Evolutionary conservation across 2,113 vertebrate species (phyloP), one percentile per base, ranked within the genome.

Genomic region (Bufo bufo): DNA sequence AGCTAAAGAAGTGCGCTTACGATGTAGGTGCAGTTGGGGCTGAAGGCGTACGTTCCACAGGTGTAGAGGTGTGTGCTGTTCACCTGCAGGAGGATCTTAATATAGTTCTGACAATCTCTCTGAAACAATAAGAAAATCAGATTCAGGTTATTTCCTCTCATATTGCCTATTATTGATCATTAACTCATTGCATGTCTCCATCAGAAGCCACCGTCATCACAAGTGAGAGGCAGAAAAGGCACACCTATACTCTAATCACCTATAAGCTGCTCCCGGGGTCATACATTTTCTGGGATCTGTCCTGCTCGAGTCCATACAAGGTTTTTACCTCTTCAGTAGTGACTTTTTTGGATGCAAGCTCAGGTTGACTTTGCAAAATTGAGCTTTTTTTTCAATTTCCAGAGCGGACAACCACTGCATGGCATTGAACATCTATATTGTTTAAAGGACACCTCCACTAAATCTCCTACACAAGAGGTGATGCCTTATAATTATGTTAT

Each of bases 21-120:
- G 0, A 99, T 94, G 92, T 98, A 98, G 90, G 97, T 91, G 86
- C 98, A 99, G 87, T 94, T 90, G 0, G 98, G 98, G 92, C 98
- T 99, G 95, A 99, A 99, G 93, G 98, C 97, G 0, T 96, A 97
- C 0, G 98, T 99, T 75, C 98, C 98, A 4, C 98, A 99, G 80
- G 97, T 94, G 16, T 98, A 97, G 77, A 99, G 94, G 90, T 98
- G 97, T 89, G 95, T 99, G 92, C 93, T 94, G 92, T 99, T 99
- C 88, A 98, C 89, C 0, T 88, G 95, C 59, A 99, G 93, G 81
- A 99, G 94, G 91, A 99, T 97, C 95, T 99, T 99, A 94, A 99
- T 93, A 92, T 99, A 99, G 94, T 99, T 99, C 93, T 99, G 97
- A 91, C 98, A 99, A 91, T 99, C 98, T 0, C 94, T 97, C 98